Evolutionary conservation across 1,140 invertebrate genomes (phyloP).

Genomic region (Zaprionus gabonicus): DNA sequence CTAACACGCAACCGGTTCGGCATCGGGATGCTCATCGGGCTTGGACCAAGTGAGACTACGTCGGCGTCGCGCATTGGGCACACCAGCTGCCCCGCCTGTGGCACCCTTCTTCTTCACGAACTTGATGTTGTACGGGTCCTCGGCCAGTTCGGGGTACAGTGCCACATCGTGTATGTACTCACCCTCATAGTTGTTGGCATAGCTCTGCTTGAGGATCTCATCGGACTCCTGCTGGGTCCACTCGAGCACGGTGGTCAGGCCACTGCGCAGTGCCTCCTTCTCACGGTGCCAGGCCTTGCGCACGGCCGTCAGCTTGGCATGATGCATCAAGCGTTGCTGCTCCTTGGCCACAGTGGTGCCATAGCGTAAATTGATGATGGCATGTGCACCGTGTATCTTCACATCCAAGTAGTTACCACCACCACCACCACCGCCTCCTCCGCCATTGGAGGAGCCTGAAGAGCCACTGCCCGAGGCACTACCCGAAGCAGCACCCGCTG

Average conservation of each 20-base stretch:
- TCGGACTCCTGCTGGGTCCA: slow-evolving; percentile 93
- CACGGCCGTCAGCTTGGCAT: slow-evolving; percentile 93
- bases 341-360: slow-evolving; percentile 95
- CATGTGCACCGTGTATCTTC: slow-evolving; percentile 93
- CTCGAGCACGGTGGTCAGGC: slow-evolving; percentile 89
- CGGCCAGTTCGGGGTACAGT: slow-evolving; percentile 95
- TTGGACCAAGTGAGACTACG: slow-evolving; percentile 55
- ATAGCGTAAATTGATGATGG: slow-evolving; percentile 93
- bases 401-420: slow-evolving; percentile 90
- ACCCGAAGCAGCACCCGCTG: background rate
- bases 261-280: slow-evolving; percentile 91
- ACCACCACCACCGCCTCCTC: background rate
- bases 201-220: slow-evolving; percentile 93
- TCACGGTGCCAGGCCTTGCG: slow-evolving; percentile 96
- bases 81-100: slow-evolving; percentile 74
- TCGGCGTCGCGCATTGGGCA: slow-evolving; percentile 65
- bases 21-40: slow-evolving; percentile 25
- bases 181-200: slow-evolving; percentile 93
- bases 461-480: background rate
- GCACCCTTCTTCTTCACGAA: slow-evolving; percentile 91
- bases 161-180: slow-evolving; percentile 96
- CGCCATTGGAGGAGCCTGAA: background rate
- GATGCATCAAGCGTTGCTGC: slow-evolving; percentile 93
- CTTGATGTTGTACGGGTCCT: slow-evolving; percentile 97
- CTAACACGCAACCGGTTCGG: slow-evolving; percentile 60